Conservation (phyloP, 1,140 invertebrate species). For the Rhizoglyphus robini region DNA sequence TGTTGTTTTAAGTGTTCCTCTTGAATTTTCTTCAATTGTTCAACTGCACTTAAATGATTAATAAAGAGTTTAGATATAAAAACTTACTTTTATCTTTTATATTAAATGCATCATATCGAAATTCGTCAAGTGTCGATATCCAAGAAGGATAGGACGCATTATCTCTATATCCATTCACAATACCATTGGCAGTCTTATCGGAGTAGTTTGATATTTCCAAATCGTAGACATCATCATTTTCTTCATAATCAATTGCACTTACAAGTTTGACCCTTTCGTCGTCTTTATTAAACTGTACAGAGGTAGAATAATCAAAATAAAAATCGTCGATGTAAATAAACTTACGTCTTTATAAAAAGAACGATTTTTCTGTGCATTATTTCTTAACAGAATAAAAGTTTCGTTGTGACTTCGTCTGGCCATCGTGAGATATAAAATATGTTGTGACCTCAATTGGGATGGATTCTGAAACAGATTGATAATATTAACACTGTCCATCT, state of each 20-base stretch:
- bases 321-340: not conserved
- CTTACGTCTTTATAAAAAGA: slow-evolving; percentile 21
- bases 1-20: slow-evolving; percentile 10
- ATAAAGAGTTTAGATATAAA: not conserved
- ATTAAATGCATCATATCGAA: slow-evolving; percentile 20
- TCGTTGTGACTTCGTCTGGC: slow-evolving; percentile 15
- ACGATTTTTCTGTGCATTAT: slow-evolving; percentile 18
- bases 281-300: slow-evolving; percentile 10
- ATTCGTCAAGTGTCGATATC: slow-evolving; percentile 18
- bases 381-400: slow-evolving; percentile 17
- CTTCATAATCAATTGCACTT: not conserved
- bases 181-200: not conserved
- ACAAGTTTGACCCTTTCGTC: slow-evolving; percentile 20
- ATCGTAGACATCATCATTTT: slow-evolving; percentile 11
- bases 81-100: slow-evolving; percentile 20
- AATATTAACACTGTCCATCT: too few relatives aligned
- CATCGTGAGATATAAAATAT: not conserved
- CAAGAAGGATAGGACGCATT: slow-evolving; percentile 9
- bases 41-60: not conserved
- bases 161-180: not conserved
- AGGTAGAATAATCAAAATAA: not conserved
- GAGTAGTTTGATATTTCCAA: not conserved
- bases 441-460: not conserved
- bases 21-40: slow-evolving; percentile 14
- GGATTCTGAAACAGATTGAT: too few relatives aligned